Base-by-base conservation (phyloP, 2,888 invertebrate genomes). In the Spatulosminthurus flaviceps region DNA sequence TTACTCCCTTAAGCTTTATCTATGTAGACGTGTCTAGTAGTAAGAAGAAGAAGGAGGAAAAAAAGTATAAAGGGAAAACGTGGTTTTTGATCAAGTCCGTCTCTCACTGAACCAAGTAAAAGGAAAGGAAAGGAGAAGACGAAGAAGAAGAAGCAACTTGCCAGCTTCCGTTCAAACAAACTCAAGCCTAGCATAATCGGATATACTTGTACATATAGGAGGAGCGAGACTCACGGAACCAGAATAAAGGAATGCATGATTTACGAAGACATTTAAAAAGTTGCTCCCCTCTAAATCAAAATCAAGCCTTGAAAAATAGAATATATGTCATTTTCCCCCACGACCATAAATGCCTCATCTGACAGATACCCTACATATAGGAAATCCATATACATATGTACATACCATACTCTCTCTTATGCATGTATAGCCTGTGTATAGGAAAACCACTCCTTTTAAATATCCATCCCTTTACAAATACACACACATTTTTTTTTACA, bases 261-360 rank as follows among this genome's bases (percentile, higher is more conserved):
- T 73, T 73, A 73, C 73, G 61, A 61, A 73, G 61, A 73, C 73
- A 73, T 73, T 73, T 73, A 73, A 73, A 73, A 73, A 60, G 73
- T 73, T 73, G 34, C 60, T 21, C 73, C 24, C n/a, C 61, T 61
- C 73, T 61, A 73, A 73, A 73, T 73, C 73, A 73, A 73, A 73
- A 73, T 73, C 73, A 60, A 73, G 73, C 73, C 73, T 61, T 73
- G 73, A 73, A 73, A 73, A 73, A 73, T 73, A 73, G 73, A 73
- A 73, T 73, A 73, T 60, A 73, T 73, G 73, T 73, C 73, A 73
- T 61, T 73, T 73, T 26, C 29, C 21, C 72, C 61, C 29, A 24
- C 60, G 64, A 64, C 73, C 73, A 73, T 73, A 73, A 73, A 73
- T 73, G 73, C 73, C 73, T 73, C 60, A 73, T 34, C 60, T 73